Evolutionary conservation across 2,113 vertebrate species (phyloP).

Genomic region (Corythaixoides concolor): DNA sequence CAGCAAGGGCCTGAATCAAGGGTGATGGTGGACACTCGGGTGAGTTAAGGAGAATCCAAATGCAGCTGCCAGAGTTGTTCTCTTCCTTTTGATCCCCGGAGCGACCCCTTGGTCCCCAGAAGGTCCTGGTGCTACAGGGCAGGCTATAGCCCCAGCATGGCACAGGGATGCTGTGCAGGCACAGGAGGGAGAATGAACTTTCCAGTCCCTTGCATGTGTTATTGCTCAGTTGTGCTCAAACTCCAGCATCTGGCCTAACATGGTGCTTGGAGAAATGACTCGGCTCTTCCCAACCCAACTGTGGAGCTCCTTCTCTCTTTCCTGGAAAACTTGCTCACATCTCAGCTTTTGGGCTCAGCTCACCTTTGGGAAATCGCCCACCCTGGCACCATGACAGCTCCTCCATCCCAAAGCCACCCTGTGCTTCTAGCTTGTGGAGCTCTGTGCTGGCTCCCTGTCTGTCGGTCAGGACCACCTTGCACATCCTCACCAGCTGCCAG

Average conservation of each 20-base stretch:
- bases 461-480: not conserved
- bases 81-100: not conserved
- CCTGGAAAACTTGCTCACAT: not conserved
- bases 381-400: not conserved
- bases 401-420: not conserved
- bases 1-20: not conserved
- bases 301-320: not conserved
- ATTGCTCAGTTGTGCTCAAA: not conserved
- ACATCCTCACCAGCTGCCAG: not conserved
- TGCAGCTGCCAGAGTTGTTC: not conserved
- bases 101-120: not conserved
- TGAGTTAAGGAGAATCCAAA: not conserved
- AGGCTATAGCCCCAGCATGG: not conserved
- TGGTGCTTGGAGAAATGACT: not conserved
- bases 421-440: accelerated
- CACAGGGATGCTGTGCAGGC: not conserved
- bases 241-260: not conserved
- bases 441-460: not conserved
- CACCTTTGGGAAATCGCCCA: not conserved
- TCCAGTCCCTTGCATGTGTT: too few relatives aligned
- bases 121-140: too few relatives aligned
- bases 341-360: not conserved
- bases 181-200: not conserved
- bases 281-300: not conserved
- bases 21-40: not conserved